Percentiles rank a stretch among this genome's conserved stretches.
These are phyloP conservation scores for Rhea pennata DNA, from an alignment of 2,113 vertebrate species.

Conservation along the genomic window DNA sequence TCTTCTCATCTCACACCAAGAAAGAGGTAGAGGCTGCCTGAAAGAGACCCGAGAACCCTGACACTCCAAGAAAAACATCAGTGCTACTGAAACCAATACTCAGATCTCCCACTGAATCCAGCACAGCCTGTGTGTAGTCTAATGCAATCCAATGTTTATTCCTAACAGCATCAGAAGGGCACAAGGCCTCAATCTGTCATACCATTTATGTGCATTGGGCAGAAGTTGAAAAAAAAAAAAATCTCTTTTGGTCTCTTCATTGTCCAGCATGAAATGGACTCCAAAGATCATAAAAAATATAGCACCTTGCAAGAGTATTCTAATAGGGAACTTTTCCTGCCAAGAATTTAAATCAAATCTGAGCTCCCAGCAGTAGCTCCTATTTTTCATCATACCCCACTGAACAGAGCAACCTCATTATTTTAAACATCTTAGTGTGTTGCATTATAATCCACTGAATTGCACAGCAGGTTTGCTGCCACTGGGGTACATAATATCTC, in stretches of 20 bases:
- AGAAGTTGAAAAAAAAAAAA: not conserved
- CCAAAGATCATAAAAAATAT: not conserved
- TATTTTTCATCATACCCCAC: constrained; percentile 33
- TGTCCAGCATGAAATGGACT: not conserved
- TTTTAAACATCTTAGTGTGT: constrained; percentile 11
- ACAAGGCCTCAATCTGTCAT: not conserved
- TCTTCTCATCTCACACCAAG: not conserved
- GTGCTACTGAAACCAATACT: not conserved
- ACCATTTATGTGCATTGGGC: not conserved
- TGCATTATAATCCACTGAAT: constrained; percentile 37
- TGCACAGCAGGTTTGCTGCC: constrained; percentile 42
- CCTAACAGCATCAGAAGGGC: not conserved
- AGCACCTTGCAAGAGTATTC: constrained; percentile 7
- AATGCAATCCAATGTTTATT: not conserved
- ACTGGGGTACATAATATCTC: not conserved
- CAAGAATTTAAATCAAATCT: constrained; percentile 42
- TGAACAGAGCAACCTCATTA: constrained; percentile 55
- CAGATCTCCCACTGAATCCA: not conserved
- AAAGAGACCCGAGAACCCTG: not conserved
- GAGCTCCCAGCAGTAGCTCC: constrained; percentile 40
- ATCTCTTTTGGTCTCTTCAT: not conserved
- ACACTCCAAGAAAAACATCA: not conserved
- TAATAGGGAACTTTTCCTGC: constrained; percentile 18
- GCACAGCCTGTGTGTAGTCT: not conserved
- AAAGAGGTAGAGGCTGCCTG: not conserved